Base-by-base conservation (phyloP, 1,140 invertebrate species). In the Coenobita brevimanus region DNA sequence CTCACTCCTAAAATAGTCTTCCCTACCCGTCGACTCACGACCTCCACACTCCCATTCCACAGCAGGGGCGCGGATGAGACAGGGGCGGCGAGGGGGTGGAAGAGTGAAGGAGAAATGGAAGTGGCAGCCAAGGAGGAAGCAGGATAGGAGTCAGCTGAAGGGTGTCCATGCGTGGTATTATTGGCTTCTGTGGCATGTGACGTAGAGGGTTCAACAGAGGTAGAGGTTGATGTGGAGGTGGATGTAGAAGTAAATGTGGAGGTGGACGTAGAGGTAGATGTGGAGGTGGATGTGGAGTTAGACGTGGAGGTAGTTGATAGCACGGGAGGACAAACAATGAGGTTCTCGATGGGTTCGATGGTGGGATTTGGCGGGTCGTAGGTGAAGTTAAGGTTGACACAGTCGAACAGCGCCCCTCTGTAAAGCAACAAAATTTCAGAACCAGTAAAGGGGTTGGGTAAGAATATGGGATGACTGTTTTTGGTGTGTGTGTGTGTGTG, bases 331-430 rank as follows among this genome's bases (percentile, higher is more conserved):
- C 82, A 84, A 1, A 84, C 6, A 10, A 57, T 13, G 21, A 84
- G 38, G 33, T 33, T 33, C 1, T 75, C 46, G 17, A 84, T 21
- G 1, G 82, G 82, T 17, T 38, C 46, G 50, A 84, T 62, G 69
- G n/a, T 84, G 10, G 82, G 50, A 30, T 43, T 27, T 36, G 30
- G 24, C 1, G 69, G 82, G 27, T 84, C 69, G 69, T 84, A 84
- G n/a, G 82, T 84, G 82, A 84, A 84, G 50, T 21, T 84, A 15
- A 84, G n/a, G 82, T 36, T 60, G 2, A 84, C 13, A n/a, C 82
- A 84, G 8, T 30, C 69, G 8, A 15, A 21, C 69, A 69, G n/a
- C 1, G 27, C 36, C 17, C 82, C 82, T 3, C 82, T 84, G 82
- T 2, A 76, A 33, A 30, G 10, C 2, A n/a, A 33, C 21, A 6